phyloP scores from a whole-genome alignment of 1,140 invertebrate genomes.

The Cotesia chilonis region DNA sequence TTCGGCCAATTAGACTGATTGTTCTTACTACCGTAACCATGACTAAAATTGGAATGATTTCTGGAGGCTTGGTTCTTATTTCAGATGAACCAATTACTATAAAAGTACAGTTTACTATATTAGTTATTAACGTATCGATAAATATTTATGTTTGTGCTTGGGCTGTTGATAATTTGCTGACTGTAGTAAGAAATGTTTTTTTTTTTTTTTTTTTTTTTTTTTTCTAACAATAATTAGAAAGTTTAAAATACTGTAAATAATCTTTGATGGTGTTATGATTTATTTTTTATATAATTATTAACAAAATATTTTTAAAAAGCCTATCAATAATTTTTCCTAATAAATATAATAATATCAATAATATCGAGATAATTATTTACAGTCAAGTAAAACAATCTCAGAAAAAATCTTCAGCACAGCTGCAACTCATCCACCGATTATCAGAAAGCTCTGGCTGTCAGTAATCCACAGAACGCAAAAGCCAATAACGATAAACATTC shows the following conservation, averaged over 20 bases:
- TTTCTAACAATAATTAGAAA: too few species aligned
- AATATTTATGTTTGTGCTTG: slow-evolving; percentile 46
- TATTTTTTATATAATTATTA: neutral
- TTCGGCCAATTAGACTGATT: neutral
- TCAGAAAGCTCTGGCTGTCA: slow-evolving; percentile 17
- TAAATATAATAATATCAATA: too few species aligned
- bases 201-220: too few species aligned
- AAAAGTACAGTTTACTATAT: slow-evolving; percentile 38
- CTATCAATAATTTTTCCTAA: too few species aligned
- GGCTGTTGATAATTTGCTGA: slow-evolving; percentile 35
- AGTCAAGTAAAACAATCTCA: neutral
- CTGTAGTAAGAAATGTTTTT: slow-evolving; percentile 10
- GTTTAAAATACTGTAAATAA: neutral
- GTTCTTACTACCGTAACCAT: slow-evolving; percentile 12
- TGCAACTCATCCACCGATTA: neutral
- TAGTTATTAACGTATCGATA: slow-evolving; percentile 36
- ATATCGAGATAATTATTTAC: neutral
- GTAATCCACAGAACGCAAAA: slow-evolving; percentile 18
- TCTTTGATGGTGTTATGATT: neutral
- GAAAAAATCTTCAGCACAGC: slow-evolving; percentile 10
- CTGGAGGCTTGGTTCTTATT: slow-evolving; percentile 22
- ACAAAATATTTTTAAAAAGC: too few species aligned
- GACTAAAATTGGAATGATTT: slow-evolving; percentile 28
- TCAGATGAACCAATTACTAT: slow-evolving; percentile 37
- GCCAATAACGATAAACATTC: slow-evolving; percentile 7